Conservation (phyloP, 2,888 invertebrate genomes). For the Cyaniris semiargus region DNA sequence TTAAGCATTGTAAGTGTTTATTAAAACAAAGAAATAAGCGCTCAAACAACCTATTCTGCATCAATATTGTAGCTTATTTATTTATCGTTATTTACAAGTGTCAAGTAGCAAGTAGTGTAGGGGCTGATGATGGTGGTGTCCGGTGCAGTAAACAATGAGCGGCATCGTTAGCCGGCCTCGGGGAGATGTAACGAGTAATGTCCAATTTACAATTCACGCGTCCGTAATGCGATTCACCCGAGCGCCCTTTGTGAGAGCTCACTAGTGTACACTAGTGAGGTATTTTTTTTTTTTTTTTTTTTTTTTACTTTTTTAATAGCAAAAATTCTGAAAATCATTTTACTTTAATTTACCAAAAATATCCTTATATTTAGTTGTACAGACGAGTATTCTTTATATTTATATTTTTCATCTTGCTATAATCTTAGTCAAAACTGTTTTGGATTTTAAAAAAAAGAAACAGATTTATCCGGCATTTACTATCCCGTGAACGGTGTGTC, state of each 20-base stretch:
- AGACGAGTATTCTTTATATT: neutral
- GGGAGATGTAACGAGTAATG: slow-evolving; percentile 73
- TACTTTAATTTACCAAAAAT: no score
- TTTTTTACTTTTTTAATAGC: neutral
- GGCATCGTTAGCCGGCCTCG: slow-evolving; percentile 42
- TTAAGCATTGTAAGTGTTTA: neutral
- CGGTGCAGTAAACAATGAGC: slow-evolving; percentile 21
- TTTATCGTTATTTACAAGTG: neutral
- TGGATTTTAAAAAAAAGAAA: no score
- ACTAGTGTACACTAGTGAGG: neutral
- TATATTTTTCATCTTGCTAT: no score
- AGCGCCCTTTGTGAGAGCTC: slow-evolving; percentile 67
- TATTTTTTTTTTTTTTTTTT: neutral
- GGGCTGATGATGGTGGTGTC: neutral
- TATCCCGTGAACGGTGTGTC: no score
- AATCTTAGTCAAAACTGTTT: no score
- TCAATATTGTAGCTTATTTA: neutral
- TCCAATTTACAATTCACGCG: slow-evolving; percentile 80
- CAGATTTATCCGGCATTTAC: no score
- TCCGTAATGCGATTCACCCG: slow-evolving; percentile 76
- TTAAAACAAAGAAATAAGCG: neutral
- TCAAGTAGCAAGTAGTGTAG: neutral
- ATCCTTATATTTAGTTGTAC: no score
- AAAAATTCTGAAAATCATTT: neutral
- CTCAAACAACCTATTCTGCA: neutral